phyloP scores from a whole-genome alignment of 1,140 invertebrate genomes.

The Drosophila nikananu region DNA sequence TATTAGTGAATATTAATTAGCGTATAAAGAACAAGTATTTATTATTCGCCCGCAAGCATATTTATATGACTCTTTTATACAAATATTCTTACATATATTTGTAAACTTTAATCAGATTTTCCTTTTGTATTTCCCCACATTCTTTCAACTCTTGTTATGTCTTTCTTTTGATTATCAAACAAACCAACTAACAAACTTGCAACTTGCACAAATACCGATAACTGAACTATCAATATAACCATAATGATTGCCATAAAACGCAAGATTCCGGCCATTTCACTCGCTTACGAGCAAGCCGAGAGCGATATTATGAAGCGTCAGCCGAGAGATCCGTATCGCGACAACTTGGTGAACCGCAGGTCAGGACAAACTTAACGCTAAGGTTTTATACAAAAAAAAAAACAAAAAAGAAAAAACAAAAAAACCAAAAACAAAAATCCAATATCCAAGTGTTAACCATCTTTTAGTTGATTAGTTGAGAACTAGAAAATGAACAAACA shows the following conservation, averaged over 20 bases:
- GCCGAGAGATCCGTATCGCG: constrained; percentile 97
- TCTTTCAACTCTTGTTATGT: constrained; percentile 78
- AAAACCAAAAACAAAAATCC: constrained; percentile 46
- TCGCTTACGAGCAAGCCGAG: constrained; percentile 99
- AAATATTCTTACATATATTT: constrained; percentile 62
- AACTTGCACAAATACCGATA: constrained; percentile 56
- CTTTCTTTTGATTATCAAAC: constrained; percentile 77
- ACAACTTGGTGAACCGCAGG: constrained; percentile 99
- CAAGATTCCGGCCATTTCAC: constrained; percentile 99
- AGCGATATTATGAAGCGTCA: constrained; percentile 99
- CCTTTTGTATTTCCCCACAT: constrained; percentile 78
- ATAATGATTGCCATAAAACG: constrained; percentile 68
- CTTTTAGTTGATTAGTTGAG: constrained; percentile 78
- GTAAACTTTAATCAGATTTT: constrained; percentile 75
- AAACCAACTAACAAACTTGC: constrained; percentile 63
- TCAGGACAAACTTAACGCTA: constrained; percentile 85
- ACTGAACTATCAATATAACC: constrained; percentile 55
- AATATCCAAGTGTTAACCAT: constrained; percentile 66
- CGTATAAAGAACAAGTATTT: constrained; percentile 67
- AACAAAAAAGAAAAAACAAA: constrained; percentile 43
- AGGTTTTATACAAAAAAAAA: constrained; percentile 55
- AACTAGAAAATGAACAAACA: constrained; percentile 82
- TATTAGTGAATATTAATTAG: constrained; percentile 66
- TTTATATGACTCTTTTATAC: constrained; percentile 48
- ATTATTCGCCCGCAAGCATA: constrained; percentile 57